phyloP scores from a whole-genome alignment of 2,888 invertebrate genomes.

The Bombylius major region DNA sequence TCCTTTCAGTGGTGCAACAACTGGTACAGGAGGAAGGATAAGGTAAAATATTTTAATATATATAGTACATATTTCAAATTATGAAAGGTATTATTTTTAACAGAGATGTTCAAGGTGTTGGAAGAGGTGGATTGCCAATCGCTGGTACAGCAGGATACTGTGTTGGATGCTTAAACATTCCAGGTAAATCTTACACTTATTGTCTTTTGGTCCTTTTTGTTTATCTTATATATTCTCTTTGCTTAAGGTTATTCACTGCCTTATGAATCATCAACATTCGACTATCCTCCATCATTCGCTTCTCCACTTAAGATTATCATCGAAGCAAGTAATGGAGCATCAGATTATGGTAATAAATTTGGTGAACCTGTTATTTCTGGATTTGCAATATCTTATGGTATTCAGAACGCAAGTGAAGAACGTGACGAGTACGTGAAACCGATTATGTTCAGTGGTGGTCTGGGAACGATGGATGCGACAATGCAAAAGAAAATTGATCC shows the following conservation, averaged over 20 bases:
- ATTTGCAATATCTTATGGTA: slow-evolving; percentile 83
- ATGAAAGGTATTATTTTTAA: not conserved
- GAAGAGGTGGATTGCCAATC: slow-evolving; percentile 84
- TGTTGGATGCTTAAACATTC: slow-evolving; percentile 83
- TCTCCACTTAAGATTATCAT: slow-evolving; percentile 78
- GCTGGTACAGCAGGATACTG: slow-evolving; percentile 96
- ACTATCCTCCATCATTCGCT: slow-evolving; percentile 85
- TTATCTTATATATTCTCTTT: not conserved
- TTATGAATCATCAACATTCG: slow-evolving; percentile 66
- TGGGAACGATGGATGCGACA: slow-evolving; percentile 76
- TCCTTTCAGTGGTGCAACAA: slow-evolving; percentile 95
- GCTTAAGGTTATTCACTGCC: slow-evolving; percentile 61
- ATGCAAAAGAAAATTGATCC: slow-evolving; percentile 71
- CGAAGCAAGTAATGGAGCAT: slow-evolving; percentile 95
- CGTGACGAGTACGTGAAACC: slow-evolving; percentile 94
- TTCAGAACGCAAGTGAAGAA: slow-evolving; percentile 48
- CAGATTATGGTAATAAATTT: slow-evolving; percentile 98
- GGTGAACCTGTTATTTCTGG: slow-evolving; percentile 91
- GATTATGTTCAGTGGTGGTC: slow-evolving; percentile 96
- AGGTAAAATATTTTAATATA: slow-evolving; percentile 17
- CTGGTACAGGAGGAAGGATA: slow-evolving; percentile 92
- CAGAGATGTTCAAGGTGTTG: slow-evolving; percentile 89
- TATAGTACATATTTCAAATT: too few relatives aligned
- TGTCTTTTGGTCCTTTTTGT: not conserved
- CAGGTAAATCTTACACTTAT: slow-evolving; percentile 43